Conservation (phyloP, 2,113 vertebrate genomes). For the Plecotus auritus region DNA sequence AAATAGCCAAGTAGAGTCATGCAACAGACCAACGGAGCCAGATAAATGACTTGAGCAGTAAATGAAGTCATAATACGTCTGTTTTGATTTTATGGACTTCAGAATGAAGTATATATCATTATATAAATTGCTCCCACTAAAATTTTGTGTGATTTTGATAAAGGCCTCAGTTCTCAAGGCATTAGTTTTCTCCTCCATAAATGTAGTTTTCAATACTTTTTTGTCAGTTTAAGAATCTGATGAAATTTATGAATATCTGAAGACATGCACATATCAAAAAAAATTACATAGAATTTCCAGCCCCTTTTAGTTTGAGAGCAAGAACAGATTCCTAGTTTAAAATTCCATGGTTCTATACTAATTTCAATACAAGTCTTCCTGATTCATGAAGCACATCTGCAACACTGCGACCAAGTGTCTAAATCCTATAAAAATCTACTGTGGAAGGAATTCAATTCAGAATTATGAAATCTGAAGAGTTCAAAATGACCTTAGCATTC, state of each 20-base stretch:
- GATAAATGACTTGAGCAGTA: neutral
- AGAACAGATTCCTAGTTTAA: neutral
- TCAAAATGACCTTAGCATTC: neutral
- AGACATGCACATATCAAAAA: neutral
- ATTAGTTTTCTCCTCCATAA: neutral
- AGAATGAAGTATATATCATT: neutral
- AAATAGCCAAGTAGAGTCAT: neutral
- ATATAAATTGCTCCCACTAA: neutral
- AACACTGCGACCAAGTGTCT: neutral
- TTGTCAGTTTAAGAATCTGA: neutral
- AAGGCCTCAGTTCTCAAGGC: neutral
- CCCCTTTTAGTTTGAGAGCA: neutral
- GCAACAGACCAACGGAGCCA: neutral
- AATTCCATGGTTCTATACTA: neutral
- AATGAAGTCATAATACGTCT: neutral
- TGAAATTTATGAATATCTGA: neutral
- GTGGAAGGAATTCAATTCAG: neutral
- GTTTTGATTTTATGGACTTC: constrained; percentile 15
- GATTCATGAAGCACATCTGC: neutral
- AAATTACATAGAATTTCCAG: neutral
- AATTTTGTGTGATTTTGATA: neutral
- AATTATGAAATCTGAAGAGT: neutral
- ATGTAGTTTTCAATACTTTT: neutral
- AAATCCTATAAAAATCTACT: neutral
- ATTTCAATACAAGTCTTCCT: neutral